Percentiles rank a stretch among this genome's conserved stretches.
Evolutionary conservation across 2,888 invertebrate genomes (phyloP).

Genomic region (Dynastes tityus): DNA sequence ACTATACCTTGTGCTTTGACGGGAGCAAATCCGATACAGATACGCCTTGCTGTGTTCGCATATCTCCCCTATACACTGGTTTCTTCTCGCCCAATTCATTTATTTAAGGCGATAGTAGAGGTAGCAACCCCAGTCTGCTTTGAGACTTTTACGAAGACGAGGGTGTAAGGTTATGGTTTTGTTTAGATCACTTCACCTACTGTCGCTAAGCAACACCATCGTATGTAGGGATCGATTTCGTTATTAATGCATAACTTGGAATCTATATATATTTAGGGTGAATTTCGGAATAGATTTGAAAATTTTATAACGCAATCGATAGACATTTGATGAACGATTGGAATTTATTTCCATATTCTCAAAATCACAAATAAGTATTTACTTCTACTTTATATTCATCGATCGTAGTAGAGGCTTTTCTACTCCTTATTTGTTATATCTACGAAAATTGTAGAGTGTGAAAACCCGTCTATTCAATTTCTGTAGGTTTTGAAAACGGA

Average conservation of each 20-base stretch:
- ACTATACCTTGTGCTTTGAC: no score
- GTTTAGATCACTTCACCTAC: constrained; percentile 37
- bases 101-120: constrained; percentile 11
- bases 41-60: no score
- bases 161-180: constrained; percentile 43
- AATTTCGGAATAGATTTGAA: neutral
- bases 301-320: neutral
- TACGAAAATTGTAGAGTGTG: no score
- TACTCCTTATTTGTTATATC: no score
- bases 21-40: no score
- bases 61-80: neutral
- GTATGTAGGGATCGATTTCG: constrained; percentile 6
- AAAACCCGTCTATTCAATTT: no score
- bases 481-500: no score
- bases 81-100: constrained; percentile 17
- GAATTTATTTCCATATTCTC: no score
- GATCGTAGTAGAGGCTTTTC: no score
- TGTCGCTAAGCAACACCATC: constrained; percentile 34
- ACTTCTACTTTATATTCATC: no score
- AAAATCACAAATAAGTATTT: no score
- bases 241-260: constrained; percentile 38
- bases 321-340: no score
- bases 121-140: constrained; percentile 16
- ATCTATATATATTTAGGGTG: constrained; percentile 12
- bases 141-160: constrained; percentile 18